A percentile compares a stretch with the other conserved stretches of the same genome.
Evolutionary conservation across 2,888 invertebrate species (phyloP).

Genomic region (Cosmopolites sordidus): DNA sequence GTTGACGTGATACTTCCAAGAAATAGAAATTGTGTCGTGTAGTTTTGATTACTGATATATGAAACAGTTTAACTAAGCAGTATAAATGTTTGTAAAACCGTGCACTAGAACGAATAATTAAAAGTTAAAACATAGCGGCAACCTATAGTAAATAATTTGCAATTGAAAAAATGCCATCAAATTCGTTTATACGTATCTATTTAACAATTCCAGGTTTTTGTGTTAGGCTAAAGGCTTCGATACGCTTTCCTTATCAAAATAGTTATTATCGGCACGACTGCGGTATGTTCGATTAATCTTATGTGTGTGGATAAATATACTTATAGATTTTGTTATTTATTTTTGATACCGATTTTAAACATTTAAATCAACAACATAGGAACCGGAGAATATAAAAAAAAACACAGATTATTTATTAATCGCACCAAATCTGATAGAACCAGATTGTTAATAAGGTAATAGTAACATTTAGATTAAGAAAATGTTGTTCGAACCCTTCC

Average conservation of each 20-base stretch:
- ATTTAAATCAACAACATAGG: slow-evolving; percentile 21
- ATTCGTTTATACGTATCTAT: no score
- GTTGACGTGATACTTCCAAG: background rate
- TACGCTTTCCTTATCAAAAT: slow-evolving; percentile 15
- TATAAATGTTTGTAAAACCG: background rate
- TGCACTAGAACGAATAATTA: slow-evolving; percentile 1
- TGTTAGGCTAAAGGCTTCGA: background rate
- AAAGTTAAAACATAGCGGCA: no score
- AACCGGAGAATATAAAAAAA: slow-evolving; percentile 16
- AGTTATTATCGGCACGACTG: slow-evolving; percentile 18
- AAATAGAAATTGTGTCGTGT: background rate
- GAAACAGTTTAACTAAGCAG: background rate
- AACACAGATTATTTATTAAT: slow-evolving; percentile 10
- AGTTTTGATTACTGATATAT: background rate
- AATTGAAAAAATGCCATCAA: no score
- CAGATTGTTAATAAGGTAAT: no score
- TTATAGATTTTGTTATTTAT: slow-evolving; percentile 20
- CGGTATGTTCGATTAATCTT: slow-evolving; percentile 26
- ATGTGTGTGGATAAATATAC: slow-evolving; percentile 23
- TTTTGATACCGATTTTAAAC: slow-evolving; percentile 23
- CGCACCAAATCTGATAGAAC: no score
- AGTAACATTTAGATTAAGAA: no score
- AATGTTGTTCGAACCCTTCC: no score
- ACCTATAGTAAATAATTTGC: no score
- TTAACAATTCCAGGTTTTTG: background rate